phyloP scores from a whole-genome alignment of 2,888 invertebrate genomes.

The Tineola bisselliella region DNA sequence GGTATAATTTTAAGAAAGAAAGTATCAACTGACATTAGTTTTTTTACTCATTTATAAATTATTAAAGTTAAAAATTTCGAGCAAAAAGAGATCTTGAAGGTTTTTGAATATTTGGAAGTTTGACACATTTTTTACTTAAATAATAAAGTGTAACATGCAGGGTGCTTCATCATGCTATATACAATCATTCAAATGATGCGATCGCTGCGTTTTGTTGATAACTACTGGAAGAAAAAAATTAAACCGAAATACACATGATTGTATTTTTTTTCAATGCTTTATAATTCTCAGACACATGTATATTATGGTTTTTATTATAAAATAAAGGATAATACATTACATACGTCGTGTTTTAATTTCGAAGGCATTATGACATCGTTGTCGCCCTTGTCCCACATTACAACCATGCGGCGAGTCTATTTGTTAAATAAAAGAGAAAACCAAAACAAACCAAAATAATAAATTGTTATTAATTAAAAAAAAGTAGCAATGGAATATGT shows the following conservation, averaged over 20 bases:
- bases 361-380: conserved; percentile 62
- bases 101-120: too few relatives aligned
- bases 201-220: not conserved
- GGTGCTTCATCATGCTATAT: not conserved
- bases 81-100: too few relatives aligned
- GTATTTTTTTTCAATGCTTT: not conserved
- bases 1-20: too few relatives aligned
- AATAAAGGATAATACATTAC: conserved; percentile 34
- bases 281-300: not conserved
- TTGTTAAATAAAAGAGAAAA: conserved; percentile 25
- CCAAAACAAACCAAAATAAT: conserved; percentile 38
- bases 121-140: not conserved
- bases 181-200: not conserved
- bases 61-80: too few relatives aligned
- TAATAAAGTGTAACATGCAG: not conserved
- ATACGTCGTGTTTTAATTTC: conserved; percentile 58
- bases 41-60: too few relatives aligned
- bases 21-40: too few relatives aligned
- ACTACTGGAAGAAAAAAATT: too few relatives aligned
- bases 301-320: conserved; percentile 1
- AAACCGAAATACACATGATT: not conserved
- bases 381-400: conserved; percentile 63
- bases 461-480: not conserved
- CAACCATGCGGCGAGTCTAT: conserved; percentile 65
- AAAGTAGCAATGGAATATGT: not conserved